A percentile compares a stretch with the other conserved stretches of the same genome.
phyloP scores from a whole-genome alignment of 2,797 vertebrate genomes.

The Erethizon dorsatum region DNA sequence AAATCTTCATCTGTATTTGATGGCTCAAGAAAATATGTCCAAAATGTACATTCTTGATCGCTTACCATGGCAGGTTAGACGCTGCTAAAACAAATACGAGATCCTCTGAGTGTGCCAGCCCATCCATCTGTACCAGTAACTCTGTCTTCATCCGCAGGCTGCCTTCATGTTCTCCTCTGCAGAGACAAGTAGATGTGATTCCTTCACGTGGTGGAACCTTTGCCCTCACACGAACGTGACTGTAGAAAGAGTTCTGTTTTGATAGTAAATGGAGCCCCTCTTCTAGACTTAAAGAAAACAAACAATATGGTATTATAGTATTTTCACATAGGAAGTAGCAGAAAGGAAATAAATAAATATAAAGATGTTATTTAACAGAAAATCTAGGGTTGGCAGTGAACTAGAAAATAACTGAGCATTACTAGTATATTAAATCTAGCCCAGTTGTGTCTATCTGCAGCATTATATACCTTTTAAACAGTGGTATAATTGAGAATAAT shows the following conservation, averaged over 20 bases:
- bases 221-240: constrained; percentile 63
- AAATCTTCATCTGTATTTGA: constrained; percentile 87
- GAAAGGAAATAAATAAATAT: constrained; percentile 43
- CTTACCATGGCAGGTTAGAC: constrained; percentile 98
- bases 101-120: constrained; percentile 95
- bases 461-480: background rate
- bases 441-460: background rate
- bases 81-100: constrained; percentile 98
- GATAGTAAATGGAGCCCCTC: constrained; percentile 60
- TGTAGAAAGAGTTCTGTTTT: background rate
- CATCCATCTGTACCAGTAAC: constrained; percentile 98
- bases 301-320: background rate
- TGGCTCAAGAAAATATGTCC: constrained; percentile 87
- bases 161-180: constrained; percentile 96
- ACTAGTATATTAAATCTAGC: background rate
- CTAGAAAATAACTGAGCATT: constrained; percentile 1
- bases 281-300: constrained; percentile 65
- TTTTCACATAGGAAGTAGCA: constrained; percentile 56
- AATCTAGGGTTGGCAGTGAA: constrained; percentile 6
- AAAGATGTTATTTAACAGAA: constrained; percentile 24
- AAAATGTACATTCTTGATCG: constrained; percentile 79
- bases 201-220: constrained; percentile 65
- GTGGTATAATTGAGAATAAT: background rate
- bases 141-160: constrained; percentile 98
- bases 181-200: constrained; percentile 76